phyloP scores from a whole-genome alignment of 1,140 invertebrate species.

The Rhyzopertha dominica region DNA sequence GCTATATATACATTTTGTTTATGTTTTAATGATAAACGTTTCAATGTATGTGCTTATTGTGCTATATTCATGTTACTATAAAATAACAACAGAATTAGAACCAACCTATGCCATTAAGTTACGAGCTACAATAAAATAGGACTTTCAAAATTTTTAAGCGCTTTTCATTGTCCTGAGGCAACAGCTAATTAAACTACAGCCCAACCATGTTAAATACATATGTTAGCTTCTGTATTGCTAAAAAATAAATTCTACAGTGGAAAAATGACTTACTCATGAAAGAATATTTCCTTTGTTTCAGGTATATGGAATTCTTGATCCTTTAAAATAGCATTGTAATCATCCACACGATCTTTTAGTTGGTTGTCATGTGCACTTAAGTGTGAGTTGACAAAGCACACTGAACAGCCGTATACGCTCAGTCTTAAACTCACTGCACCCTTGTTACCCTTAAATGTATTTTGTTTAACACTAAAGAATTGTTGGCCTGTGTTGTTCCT shows the following conservation, averaged over 20 bases:
- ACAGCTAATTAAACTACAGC: too few species aligned
- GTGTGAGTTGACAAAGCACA: conserved; percentile 86
- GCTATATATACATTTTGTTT: too few species aligned
- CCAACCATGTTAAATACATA: too few species aligned
- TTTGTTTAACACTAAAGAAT: neutral
- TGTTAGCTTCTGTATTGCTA: too few species aligned
- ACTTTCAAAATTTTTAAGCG: neutral
- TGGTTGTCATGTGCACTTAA: conserved; percentile 82
- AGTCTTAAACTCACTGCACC: conserved; percentile 84
- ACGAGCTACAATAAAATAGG: too few species aligned
- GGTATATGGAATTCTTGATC: conserved; percentile 64
- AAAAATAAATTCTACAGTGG: too few species aligned
- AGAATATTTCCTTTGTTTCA: conserved; percentile 77
- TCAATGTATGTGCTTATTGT: too few species aligned
- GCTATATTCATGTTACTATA: too few species aligned
- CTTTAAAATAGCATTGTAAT: conserved; percentile 79
- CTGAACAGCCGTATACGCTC: conserved; percentile 76
- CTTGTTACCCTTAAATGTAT: conserved; percentile 83
- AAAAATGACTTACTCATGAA: conserved; percentile 87
- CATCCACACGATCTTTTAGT: conserved; percentile 71
- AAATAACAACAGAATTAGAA: too few species aligned
- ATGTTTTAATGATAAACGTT: too few species aligned
- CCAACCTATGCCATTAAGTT: too few species aligned
- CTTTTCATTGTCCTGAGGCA: neutral
- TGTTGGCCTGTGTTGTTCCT: neutral